These are phyloP conservation scores for Nymphalis urticae DNA, from an alignment of 2,888 invertebrate genomes.

Conservation along the genomic window DNA sequence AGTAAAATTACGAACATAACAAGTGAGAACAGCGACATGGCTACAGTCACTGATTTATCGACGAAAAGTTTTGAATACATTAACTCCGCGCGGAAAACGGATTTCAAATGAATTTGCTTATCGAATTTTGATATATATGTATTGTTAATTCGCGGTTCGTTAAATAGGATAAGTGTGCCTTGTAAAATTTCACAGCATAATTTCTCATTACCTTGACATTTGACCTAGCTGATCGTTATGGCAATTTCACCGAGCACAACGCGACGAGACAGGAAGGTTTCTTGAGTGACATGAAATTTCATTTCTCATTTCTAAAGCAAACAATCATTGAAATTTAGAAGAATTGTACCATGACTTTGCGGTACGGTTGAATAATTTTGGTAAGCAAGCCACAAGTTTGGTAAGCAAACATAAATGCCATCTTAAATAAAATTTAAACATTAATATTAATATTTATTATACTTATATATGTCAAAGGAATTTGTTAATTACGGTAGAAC, in stretches of 20 bases:
- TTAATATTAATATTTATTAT: too few relatives aligned
- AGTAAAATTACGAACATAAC: constrained; percentile 56
- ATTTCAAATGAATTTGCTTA: constrained; percentile 32
- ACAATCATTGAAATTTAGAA: constrained; percentile 3
- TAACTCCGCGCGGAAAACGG: constrained; percentile 48
- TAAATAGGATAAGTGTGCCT: constrained; percentile 54
- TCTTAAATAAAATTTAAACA: too few relatives aligned
- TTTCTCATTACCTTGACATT: constrained; percentile 68
- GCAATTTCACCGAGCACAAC: constrained; percentile 48
- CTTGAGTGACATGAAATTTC: constrained; percentile 13
- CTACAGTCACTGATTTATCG: constrained; percentile 48
- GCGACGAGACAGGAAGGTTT: constrained; percentile 26
- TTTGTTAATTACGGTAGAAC: too few relatives aligned
- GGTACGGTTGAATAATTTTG: too few relatives aligned
- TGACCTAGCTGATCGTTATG: constrained; percentile 70
- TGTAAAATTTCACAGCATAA: constrained; percentile 27
- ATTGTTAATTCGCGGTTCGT: constrained; percentile 54
- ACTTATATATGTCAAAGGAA: not conserved
- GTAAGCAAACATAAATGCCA: too few relatives aligned
- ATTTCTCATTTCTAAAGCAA: constrained; percentile 14
- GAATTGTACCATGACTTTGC: constrained; percentile 12
- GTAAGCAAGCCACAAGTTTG: too few relatives aligned
- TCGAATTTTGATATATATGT: constrained; percentile 51
- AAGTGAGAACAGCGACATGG: constrained; percentile 66
- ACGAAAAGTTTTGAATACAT: constrained; percentile 57